Evolutionary conservation across 2,888 invertebrate genomes (phyloP).

Genomic region (Drosophila fungiperda): DNA sequence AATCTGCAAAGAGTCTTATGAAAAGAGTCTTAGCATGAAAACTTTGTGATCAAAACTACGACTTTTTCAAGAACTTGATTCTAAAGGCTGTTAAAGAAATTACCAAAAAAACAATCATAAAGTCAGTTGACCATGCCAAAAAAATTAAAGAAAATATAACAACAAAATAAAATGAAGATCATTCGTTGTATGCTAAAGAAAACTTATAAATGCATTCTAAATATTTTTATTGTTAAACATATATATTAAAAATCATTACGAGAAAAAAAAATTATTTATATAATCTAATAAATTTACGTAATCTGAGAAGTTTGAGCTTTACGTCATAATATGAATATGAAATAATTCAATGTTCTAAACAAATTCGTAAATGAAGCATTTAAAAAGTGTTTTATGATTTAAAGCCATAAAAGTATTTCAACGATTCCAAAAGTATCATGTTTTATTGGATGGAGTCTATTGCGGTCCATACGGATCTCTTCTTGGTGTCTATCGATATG

Average conservation of each 20-base stretch:
- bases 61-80: too few species aligned
- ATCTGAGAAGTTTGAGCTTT: neutral
- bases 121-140: neutral
- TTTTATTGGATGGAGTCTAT: neutral
- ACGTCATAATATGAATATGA: neutral
- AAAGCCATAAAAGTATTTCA: neutral
- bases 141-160: neutral
- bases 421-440: neutral
- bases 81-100: neutral
- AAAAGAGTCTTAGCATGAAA: too few species aligned
- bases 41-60: too few species aligned
- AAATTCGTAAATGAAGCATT: neutral
- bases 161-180: neutral
- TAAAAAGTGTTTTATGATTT: neutral
- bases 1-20: too few species aligned
- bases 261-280: neutral
- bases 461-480: neutral
- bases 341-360: neutral
- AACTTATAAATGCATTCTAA: neutral
- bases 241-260: neutral
- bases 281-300: neutral
- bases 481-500: slow-evolving; percentile 53
- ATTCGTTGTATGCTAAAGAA: neutral
- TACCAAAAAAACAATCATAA: neutral
- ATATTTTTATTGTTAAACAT: neutral